These are phyloP conservation scores for Gallirallus australis DNA, from an alignment of 2,797 vertebrate species.

Conservation along the genomic window DNA sequence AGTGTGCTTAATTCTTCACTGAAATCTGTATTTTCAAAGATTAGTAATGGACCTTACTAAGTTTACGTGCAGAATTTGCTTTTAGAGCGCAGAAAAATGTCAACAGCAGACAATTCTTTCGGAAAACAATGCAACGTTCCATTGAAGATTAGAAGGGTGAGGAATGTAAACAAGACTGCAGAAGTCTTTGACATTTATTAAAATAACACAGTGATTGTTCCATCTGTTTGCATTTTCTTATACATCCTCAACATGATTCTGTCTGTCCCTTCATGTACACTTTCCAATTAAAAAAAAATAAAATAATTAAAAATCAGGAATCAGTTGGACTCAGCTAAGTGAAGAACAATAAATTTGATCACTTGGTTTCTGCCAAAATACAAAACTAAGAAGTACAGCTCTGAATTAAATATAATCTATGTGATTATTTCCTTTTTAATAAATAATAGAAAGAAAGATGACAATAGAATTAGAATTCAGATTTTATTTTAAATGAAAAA, in stretches of 20 bases:
- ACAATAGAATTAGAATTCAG: neutral
- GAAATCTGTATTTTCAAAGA: neutral
- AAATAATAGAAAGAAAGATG: conserved; percentile 59
- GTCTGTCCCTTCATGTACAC: conserved; percentile 35
- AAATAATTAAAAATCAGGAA: neutral
- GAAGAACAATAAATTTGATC: conserved; percentile 42
- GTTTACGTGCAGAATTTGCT: neutral
- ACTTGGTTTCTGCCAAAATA: conserved; percentile 51
- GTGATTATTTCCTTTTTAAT: conserved; percentile 12
- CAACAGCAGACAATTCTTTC: neutral
- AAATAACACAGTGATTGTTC: conserved; percentile 68
- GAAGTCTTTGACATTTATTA: conserved; percentile 16
- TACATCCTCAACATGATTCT: conserved; percentile 47
- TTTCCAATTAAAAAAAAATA: neutral
- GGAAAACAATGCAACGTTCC: neutral
- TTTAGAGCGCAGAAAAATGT: neutral
- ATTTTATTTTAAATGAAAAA: conserved; percentile 27
- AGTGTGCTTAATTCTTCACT: neutral
- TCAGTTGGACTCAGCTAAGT: conserved; percentile 45
- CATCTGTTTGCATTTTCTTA: conserved; percentile 43
- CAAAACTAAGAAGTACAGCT: conserved; percentile 43
- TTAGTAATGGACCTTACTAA: neutral
- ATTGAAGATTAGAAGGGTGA: conserved; percentile 34
- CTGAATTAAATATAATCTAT: conserved; percentile 49
- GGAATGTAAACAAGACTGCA: conserved; percentile 49